Percentiles rank a stretch among this genome's conserved stretches.
phyloP scores from a whole-genome alignment of 2,113 vertebrate species.

The Triplophysa siluroides region DNA sequence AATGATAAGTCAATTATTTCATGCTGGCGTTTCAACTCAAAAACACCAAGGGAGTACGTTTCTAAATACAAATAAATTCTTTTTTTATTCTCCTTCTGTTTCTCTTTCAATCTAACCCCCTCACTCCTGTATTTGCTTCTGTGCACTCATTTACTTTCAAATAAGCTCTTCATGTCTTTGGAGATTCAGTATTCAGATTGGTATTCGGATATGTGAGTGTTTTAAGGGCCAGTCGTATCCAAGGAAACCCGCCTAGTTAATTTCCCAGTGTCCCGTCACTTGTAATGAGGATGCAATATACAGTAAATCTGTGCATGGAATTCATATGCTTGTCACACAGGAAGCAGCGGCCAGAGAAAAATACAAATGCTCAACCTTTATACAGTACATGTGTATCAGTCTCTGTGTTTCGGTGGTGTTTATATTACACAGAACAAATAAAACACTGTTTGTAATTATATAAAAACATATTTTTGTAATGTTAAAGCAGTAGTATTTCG shows the following conservation, averaged over 20 bases:
- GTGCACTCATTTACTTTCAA: constrained; percentile 6
- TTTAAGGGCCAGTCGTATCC: constrained; percentile 43
- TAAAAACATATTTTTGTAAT: no score
- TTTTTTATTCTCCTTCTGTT: no score
- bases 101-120: neutral
- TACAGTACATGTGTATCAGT: neutral
- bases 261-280: constrained; percentile 41
- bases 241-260: constrained; percentile 45
- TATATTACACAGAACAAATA: neutral
- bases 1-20: no score
- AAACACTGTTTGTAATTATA: neutral
- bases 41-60: no score
- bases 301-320: constrained; percentile 33
- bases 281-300: constrained; percentile 38
- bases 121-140: neutral
- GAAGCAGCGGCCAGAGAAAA: constrained; percentile 22
- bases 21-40: no score
- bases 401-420: constrained; percentile 4
- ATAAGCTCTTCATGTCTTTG: constrained; percentile 5
- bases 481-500: no score
- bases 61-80: no score
- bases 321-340: constrained; percentile 19
- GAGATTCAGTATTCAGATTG: constrained; percentile 7
- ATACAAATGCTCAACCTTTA: constrained; percentile 30
- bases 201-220: constrained; percentile 42